Base-by-base conservation (phyloP, 2,888 invertebrate genomes). In the Drosophila mimetica region DNA sequence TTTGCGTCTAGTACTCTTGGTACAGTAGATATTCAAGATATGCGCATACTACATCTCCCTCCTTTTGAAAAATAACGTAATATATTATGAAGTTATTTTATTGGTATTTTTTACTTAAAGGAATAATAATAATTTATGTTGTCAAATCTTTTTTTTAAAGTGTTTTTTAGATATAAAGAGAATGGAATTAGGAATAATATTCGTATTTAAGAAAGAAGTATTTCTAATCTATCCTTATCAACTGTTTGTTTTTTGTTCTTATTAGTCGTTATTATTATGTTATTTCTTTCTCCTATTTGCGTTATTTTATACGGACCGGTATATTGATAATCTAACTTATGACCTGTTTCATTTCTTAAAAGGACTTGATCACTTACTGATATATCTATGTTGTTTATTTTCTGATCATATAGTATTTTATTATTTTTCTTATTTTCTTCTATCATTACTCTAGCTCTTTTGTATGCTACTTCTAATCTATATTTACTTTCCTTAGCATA, bases 301-400 rank as follows among this genome's bases (percentile, higher is more conserved):
- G 28, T 13, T 55, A 39, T 47, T 47, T 30, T 47, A 28, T 55
- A 47, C 14, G 46, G 46, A 28, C 55, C 47, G 9, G n/a, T 37
- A 37, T 50, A 50, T 25, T 36, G 22, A 50, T 13, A 25, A 36
- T 50, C 51, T 51, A 39, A 16, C 14, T 51, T 39, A 51, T 39
- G 39, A 14, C 37, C 32, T 18, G 53, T 30, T 41, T 52, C 52
- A 41, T 52, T 52, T 52, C 30, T 51, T 37, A 51, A 28, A 22
- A 44, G 22, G 20, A 53, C 34, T 44, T 44, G 20, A 53, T 53
- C 20, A 18, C 52, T 41, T 52, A 52, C 52, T 41, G 41, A 52
- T 52, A 52, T 52, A 41, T 41, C 39, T 52, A 32, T 53, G 32
- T 42, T 42, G 13, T 32, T 42, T 42, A 32, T 32, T 53, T 42